Evolutionary conservation across 2,797 vertebrate species (phyloP).

Genomic region (Heterohyrax brucei): DNA sequence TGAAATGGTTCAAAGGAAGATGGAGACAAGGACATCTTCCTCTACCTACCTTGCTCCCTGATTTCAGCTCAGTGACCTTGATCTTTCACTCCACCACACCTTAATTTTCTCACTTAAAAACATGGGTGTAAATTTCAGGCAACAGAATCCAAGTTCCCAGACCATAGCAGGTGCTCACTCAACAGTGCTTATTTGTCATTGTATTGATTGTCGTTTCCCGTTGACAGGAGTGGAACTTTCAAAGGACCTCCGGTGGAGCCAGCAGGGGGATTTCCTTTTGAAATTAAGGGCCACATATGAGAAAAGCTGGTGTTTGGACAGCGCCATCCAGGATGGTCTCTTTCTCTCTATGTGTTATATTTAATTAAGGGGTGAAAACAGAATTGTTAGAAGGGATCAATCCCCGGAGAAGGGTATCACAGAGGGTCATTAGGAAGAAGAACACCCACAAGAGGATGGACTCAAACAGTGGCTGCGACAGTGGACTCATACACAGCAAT

Average conservation of each 20-base stretch:
- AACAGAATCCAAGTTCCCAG: background rate
- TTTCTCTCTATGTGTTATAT: rapidly evolving
- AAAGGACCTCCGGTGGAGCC: background rate
- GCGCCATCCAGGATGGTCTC: background rate
- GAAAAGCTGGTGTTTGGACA: background rate
- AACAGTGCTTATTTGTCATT: background rate
- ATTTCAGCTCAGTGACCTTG: background rate
- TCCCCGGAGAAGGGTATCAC: too few relatives aligned
- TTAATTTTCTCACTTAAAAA: background rate
- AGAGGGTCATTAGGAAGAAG: too few relatives aligned
- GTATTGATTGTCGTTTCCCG: background rate
- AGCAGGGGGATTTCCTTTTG: background rate
- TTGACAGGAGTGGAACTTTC: background rate
- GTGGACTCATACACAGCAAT: too few relatives aligned
- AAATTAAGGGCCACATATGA: background rate
- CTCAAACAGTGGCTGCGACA: too few relatives aligned
- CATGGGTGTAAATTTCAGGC: background rate
- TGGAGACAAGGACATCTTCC: background rate
- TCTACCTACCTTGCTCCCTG: background rate
- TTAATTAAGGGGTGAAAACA: background rate
- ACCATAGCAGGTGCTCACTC: background rate
- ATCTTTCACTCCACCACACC: background rate
- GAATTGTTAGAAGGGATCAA: background rate
- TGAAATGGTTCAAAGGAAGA: background rate
- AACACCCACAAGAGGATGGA: too few relatives aligned